phyloP scores from a whole-genome alignment of 2,888 invertebrate genomes.

The Eustalomyia histrio region DNA sequence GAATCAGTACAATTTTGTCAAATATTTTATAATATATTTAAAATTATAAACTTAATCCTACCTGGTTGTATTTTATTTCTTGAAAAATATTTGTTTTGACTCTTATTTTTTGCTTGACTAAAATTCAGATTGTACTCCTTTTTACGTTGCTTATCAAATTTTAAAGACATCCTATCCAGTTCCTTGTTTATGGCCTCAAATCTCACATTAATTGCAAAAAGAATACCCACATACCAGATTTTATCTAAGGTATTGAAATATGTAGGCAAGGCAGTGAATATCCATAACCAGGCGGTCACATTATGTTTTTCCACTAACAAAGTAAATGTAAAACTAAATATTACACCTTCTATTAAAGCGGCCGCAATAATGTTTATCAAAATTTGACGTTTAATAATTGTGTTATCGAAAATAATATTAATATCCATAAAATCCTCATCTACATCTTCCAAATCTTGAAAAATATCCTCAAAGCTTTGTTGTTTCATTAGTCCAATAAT shows the following conservation, averaged over 20 bases:
- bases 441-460: conserved; percentile 73
- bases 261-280: conserved; percentile 74
- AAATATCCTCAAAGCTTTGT: conserved; percentile 70
- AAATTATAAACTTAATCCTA: neutral
- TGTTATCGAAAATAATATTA: conserved; percentile 74
- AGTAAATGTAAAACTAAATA: conserved; percentile 70
- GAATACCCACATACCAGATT: conserved; percentile 77
- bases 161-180: conserved; percentile 70
- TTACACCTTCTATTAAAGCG: conserved; percentile 70
- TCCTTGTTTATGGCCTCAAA: conserved; percentile 71
- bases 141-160: conserved; percentile 66
- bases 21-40: too few relatives aligned
- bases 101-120: neutral
- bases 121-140: neutral
- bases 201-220: conserved; percentile 75
- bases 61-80: conserved; percentile 56
- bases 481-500: conserved; percentile 75
- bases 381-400: conserved; percentile 70
- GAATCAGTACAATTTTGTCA: too few relatives aligned
- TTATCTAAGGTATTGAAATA: conserved; percentile 76
- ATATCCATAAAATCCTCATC: conserved; percentile 75
- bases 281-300: conserved; percentile 73
- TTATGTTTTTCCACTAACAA: conserved; percentile 70
- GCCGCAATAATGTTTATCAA: conserved; percentile 70
- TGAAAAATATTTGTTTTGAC: neutral